Base-by-base conservation (phyloP, 2,888 invertebrate genomes). In the Syritta pipiens region DNA sequence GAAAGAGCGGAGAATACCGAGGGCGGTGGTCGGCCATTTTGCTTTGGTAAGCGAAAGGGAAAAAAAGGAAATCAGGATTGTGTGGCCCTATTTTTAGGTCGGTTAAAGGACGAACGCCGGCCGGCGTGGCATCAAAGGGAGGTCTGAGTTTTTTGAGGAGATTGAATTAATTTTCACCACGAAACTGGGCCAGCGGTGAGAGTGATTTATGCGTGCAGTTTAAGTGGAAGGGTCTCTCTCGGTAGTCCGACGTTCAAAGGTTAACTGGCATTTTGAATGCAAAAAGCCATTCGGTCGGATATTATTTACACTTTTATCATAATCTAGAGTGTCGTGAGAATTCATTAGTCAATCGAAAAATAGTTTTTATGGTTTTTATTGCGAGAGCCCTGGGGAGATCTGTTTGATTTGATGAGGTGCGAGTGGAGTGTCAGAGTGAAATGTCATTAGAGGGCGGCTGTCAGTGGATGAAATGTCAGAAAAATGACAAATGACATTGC, bases 151-250 rank as follows among this genome's bases (percentile, higher is more conserved):
- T n/a, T n/a, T n/a, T n/a, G 28, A 32, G 40, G 65, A 60, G 60
- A 77, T 72, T 77, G 72, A 77, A 72, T 72, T 72, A 77, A 72
- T 77, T 77, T 77, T n/a, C 59, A 49, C 28, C 53, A 72, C 28
- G 32, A 42, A 53, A 53, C 42, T 71, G 53, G 65, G 53, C 28
- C 53, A 46, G 20, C n/a, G n/a, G 37, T 9, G 32, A 12, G 14
- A 22, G 68, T 69, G 59, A 69, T 69, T 60, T 69, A 69, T 60
- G 59, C 42, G 24, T 44, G 59, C 24, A 60, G 40, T 26, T 51
- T 12, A 40, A 12, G 9, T 9, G 4, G 35, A 26, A 28, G 48
- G 48, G 20, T 49, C 28, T 24, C 9, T 26, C 26, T 4, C 26
- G 49, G 19, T 10, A 19, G n/a, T 20, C 26, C 20, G 55, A 51